phyloP scores from a whole-genome alignment of 2,113 vertebrate genomes.

The Machaerirhynchus nigripectus region DNA sequence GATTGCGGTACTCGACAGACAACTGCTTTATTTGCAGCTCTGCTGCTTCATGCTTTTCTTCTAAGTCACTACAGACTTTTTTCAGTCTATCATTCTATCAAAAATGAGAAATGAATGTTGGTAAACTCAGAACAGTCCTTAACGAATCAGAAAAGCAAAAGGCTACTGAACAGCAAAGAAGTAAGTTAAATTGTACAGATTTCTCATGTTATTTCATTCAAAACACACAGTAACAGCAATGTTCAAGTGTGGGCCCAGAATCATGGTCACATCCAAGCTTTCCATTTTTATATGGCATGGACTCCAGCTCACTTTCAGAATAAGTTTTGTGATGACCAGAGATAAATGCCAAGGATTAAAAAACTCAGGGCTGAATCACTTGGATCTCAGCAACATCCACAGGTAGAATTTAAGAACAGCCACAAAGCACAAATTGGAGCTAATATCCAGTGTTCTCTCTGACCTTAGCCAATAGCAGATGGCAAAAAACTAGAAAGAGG shows the following conservation, averaged over 20 bases:
- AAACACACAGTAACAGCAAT: not conserved
- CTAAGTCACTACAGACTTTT: constrained; percentile 84
- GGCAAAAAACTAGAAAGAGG: not conserved
- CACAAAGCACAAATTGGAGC: not conserved
- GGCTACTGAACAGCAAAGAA: not conserved
- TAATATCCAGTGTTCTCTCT: not conserved
- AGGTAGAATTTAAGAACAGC: not conserved
- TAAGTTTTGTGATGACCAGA: not conserved
- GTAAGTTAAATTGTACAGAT: not conserved
- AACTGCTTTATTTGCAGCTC: constrained; percentile 93
- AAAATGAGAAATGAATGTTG: not conserved
- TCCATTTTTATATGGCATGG: not conserved
- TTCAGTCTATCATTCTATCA: constrained; percentile 88
- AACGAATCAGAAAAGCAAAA: not conserved
- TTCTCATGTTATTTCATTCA: not conserved
- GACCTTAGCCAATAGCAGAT: not conserved
- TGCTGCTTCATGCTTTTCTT: constrained; percentile 92
- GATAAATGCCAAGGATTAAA: not conserved
- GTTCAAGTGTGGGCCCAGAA: not conserved
- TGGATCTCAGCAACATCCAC: not conserved
- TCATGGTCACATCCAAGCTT: accelerated
- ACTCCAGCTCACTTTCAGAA: not conserved
- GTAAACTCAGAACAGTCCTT: not conserved
- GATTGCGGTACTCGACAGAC: constrained; percentile 84
- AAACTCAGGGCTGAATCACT: not conserved